phyloP scores from a whole-genome alignment of 2,888 invertebrate genomes.

The Formica aserva region DNA sequence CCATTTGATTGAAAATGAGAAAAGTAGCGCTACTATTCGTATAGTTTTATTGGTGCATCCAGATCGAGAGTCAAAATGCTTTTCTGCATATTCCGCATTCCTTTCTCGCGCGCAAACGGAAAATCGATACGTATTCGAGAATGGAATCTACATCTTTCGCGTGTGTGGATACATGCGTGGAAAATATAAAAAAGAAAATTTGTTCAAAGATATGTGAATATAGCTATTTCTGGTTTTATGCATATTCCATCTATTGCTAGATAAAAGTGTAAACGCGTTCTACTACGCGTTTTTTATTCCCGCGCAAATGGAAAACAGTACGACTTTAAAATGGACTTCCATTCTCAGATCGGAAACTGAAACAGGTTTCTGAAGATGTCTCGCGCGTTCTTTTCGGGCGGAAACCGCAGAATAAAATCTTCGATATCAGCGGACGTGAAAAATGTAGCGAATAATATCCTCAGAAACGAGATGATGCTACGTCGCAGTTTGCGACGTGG shows the following conservation, averaged over 20 bases:
- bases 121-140: conserved; percentile 11
- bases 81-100: neutral
- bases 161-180: neutral
- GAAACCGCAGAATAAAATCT: conserved; percentile 16
- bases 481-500: neutral
- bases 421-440: neutral
- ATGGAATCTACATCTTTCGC: neutral
- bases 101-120: neutral
- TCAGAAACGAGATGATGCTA: neutral
- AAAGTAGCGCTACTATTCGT: neutral
- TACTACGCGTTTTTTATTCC: neutral
- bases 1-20: neutral
- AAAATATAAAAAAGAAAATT: conserved; percentile 6
- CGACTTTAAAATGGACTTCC: conserved; percentile 17
- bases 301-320: conserved; percentile 20
- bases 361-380: conserved; percentile 5
- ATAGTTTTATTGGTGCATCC: conserved; percentile 3
- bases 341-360: conserved; percentile 33
- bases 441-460: conserved; percentile 19
- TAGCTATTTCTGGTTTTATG: conserved; percentile 3
- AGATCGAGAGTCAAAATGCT: neutral
- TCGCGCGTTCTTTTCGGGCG: conserved; percentile 1
- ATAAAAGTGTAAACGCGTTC: neutral
- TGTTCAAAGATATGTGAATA: neutral
- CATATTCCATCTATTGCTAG: neutral